Base-by-base conservation (phyloP, 2,888 invertebrate species). In the Leptinotarsa rubiginosa region DNA sequence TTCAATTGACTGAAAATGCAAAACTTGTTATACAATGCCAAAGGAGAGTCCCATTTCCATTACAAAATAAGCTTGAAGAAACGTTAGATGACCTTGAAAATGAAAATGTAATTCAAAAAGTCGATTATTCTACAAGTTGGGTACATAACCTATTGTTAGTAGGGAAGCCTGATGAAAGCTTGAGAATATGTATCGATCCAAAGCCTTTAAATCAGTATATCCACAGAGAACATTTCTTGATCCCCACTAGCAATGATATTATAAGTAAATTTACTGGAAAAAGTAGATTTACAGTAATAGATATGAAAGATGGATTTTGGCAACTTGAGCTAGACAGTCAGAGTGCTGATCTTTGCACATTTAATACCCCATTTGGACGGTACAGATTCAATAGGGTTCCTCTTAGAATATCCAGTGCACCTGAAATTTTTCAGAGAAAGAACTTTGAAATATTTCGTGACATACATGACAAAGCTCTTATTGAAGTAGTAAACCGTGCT, bases 291-390 rank as follows among this genome's bases (percentile, higher is more conserved):
- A 78, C 73, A 16, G 78, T 75, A 47, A 67, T 79, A 56, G 75
- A 76, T 47, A 70, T 79, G 62, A 77, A 76, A 25, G 70, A 65
- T 7, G 64, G 65, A n/a, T 70, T 70, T 47, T 70, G 70, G 70
- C 70, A 70, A 18, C 12, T 70, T 13, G 25, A 62, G 49, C 18
- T 65, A 64, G 25, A 70, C 18, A 31, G 31, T 16, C 62, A 47
- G 16, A 72, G 67, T 56, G 41, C 66, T 18, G 47, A 72, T 15
- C 56, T 72, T 7, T 75, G 72, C 54, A 78, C 75, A 4, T 83
- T 82, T 73, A 80, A 74, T 67, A 80, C 80, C 18, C 80, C 78
- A 4, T 80, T 78, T 75, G 81, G 73, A 5, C 20, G 52, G 12
- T 75, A 69, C 47, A 47, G 41, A 15, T 67, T 75, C 25, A 75